Evolutionary conservation across 2,797 vertebrate species (phyloP).

Genomic region (Pseudocheirus occidentalis): DNA sequence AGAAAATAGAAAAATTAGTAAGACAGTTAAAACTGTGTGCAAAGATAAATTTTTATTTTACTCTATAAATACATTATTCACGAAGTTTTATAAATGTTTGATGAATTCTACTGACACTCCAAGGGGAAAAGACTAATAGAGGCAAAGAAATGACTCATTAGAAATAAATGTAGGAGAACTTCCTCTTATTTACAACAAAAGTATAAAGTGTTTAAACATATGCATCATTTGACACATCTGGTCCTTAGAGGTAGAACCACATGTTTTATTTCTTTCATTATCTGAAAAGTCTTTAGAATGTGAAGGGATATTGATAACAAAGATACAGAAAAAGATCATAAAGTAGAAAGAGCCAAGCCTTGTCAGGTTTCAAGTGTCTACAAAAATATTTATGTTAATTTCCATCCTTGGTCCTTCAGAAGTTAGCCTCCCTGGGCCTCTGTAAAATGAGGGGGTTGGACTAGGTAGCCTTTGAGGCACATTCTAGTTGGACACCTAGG

Average conservation of each 20-base stretch:
- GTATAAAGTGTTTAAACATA: not conserved
- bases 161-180: not conserved
- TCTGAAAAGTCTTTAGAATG: not conserved
- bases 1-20: not conserved
- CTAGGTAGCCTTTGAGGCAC: not conserved
- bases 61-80: not conserved
- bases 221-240: not conserved
- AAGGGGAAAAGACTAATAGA: not conserved
- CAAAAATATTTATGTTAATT: not conserved
- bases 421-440: not conserved
- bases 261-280: not conserved
- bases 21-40: not conserved
- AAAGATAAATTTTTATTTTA: slow-evolving; percentile 7
- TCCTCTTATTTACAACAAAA: not conserved
- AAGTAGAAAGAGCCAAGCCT: not conserved
- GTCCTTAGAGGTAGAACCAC: not conserved
- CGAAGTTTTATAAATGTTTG: not conserved
- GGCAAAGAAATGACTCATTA: not conserved
- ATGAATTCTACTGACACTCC: not conserved
- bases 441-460: not conserved
- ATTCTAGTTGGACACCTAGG: not conserved
- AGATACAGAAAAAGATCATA: not conserved
- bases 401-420: not conserved
- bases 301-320: not conserved
- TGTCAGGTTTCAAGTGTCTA: not conserved